These are phyloP conservation scores for Lycia hirtaria DNA, from an alignment of 2,888 invertebrate genomes.

Conservation along the genomic window DNA sequence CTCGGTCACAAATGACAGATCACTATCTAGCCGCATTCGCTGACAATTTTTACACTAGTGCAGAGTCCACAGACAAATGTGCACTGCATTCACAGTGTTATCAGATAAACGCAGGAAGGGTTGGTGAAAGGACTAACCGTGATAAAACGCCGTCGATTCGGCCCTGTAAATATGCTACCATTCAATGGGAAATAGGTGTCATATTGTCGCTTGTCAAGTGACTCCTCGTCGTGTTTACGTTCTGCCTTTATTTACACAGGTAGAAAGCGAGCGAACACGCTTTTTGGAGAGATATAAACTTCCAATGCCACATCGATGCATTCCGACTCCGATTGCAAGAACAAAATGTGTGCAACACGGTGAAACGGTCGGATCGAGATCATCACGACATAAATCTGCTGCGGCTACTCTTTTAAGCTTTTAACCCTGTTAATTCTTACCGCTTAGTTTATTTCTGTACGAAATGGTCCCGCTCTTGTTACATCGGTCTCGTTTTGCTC, in stretches of 20 bases:
- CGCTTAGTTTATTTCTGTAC: constrained; percentile 84
- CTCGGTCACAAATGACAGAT: constrained; percentile 74
- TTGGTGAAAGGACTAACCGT: constrained; percentile 72
- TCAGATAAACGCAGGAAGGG: constrained; percentile 80
- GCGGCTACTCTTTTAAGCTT: constrained; percentile 85
- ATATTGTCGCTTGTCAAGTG: constrained; percentile 64
- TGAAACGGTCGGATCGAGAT: constrained; percentile 80
- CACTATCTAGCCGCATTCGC: constrained; percentile 78
- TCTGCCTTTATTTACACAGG: constrained; percentile 35
- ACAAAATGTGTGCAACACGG: constrained; percentile 72
- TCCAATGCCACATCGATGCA: constrained; percentile 58
- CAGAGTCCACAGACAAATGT: constrained; percentile 80
- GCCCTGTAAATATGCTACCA: constrained; percentile 74
- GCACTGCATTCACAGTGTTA: constrained; percentile 76
- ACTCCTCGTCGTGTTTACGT: constrained; percentile 35
- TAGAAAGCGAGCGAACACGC: constrained; percentile 34
- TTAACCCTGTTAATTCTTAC: constrained; percentile 85
- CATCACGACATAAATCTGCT: constrained; percentile 83
- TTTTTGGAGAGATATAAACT: constrained; percentile 40
- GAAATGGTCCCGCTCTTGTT: constrained; percentile 80
- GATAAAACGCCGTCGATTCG: constrained; percentile 80
- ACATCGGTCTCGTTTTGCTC: constrained; percentile 72
- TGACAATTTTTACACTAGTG: constrained; percentile 83
- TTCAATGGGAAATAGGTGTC: constrained; percentile 78
- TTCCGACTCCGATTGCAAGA: constrained; percentile 65